Conservation (phyloP, 2,888 invertebrate species). For the Oxyteleia sp. region DNA sequence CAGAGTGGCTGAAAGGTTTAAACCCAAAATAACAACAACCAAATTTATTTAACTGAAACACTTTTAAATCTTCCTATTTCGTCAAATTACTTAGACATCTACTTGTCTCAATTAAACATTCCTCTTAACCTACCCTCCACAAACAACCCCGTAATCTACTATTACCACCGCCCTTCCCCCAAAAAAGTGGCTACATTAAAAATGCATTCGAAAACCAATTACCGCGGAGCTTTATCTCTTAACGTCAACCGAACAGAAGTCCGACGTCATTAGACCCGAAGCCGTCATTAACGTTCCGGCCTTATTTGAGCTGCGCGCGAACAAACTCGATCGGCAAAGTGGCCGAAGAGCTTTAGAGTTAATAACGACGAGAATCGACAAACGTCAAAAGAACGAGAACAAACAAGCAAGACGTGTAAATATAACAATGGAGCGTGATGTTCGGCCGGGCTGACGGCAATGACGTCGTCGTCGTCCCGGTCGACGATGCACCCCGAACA, state of each 20-base stretch:
- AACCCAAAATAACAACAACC: no score
- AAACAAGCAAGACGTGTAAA: constrained; percentile 65
- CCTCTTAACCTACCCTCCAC: no score
- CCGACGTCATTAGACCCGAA: constrained; percentile 46
- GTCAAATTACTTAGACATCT: no score
- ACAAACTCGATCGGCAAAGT: constrained; percentile 60
- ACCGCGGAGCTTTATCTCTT: constrained; percentile 19
- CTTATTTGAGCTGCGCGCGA: constrained; percentile 53
- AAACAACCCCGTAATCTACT: no score
- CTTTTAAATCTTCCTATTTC: no score
- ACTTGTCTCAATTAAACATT: no score
- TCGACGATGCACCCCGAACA: constrained; percentile 76
- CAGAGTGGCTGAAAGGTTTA: no score
- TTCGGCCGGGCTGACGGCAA: constrained; percentile 46
- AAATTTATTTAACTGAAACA: no score
- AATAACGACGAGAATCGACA: constrained; percentile 69
- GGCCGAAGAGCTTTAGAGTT: constrained; percentile 61
- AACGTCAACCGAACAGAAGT: constrained; percentile 11
- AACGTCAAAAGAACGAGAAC: constrained; percentile 70
- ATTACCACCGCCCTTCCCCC: no score
- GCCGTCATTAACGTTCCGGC: constrained; percentile 31
- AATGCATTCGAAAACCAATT: constrained; percentile 40
- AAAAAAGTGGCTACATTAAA: no score
- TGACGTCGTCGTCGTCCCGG: constrained; percentile 72
- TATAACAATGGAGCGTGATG: constrained; percentile 62